Conservation (phyloP, 2,888 invertebrate species). For the Drosophila fungiperda region DNA sequence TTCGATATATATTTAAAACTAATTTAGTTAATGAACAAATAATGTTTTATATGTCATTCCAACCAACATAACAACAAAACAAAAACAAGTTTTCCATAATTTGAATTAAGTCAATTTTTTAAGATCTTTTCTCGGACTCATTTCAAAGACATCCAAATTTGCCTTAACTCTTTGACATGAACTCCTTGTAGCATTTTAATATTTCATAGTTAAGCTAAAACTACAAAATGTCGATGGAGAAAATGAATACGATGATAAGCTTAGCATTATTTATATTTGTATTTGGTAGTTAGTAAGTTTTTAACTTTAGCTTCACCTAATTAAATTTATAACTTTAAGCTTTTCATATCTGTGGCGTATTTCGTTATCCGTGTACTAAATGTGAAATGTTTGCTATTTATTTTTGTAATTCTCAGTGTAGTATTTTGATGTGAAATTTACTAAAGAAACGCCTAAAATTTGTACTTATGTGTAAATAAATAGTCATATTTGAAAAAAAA, state of each 20-base stretch:
- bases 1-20: conserved; percentile 35
- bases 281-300: conserved; percentile 61
- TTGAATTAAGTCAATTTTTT: conserved; percentile 42
- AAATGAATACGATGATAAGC: conserved; percentile 12
- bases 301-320: conserved; percentile 58
- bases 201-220: conserved; percentile 58
- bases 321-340: conserved; percentile 40
- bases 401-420: conserved; percentile 46
- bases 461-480: conserved; percentile 74
- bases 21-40: conserved; percentile 55
- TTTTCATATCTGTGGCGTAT: conserved; percentile 37
- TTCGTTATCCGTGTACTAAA: conserved; percentile 4
- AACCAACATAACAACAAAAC: conserved; percentile 65
- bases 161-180: conserved; percentile 49
- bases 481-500: conserved; percentile 57
- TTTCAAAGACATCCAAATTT: conserved; percentile 42
- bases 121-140: conserved; percentile 51
- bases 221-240: conserved; percentile 24
- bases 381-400: conserved; percentile 18
- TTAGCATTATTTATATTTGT: conserved; percentile 54
- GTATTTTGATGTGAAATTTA: conserved; percentile 45
- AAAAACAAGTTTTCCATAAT: conserved; percentile 77
- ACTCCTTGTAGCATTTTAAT: conserved; percentile 53
- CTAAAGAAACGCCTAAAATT: conserved; percentile 55
- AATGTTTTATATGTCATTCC: conserved; percentile 49